Conservation (phyloP, 2,888 invertebrate species). For the Carpatolechia fugitivella region DNA sequence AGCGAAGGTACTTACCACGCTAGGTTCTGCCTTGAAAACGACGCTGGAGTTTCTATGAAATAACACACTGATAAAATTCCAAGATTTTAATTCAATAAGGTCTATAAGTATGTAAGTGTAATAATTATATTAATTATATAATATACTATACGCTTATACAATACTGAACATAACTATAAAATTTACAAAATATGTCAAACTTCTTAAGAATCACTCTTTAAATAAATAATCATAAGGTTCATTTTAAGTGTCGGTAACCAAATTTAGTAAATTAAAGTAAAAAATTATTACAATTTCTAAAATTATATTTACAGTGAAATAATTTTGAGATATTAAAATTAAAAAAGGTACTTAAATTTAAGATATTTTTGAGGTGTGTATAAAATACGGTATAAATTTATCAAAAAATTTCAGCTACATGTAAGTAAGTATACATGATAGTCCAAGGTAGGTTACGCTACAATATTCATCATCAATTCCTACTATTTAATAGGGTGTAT, state of each 20-base stretch:
- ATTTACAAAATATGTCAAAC: slow-evolving; percentile 67
- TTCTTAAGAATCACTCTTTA: slow-evolving; percentile 42
- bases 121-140: slow-evolving; percentile 60
- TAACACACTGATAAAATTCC: slow-evolving; percentile 15
- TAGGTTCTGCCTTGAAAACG: too few relatives aligned
- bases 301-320: slow-evolving; percentile 64
- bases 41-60: neutral
- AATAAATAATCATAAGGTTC: slow-evolving; percentile 46
- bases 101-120: slow-evolving; percentile 49
- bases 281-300: slow-evolving; percentile 33
- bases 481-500: slow-evolving; percentile 32
- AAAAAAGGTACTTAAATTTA: slow-evolving; percentile 25
- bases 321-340: slow-evolving; percentile 14
- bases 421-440: slow-evolving; percentile 22
- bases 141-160: slow-evolving; percentile 71
- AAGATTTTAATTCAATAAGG: slow-evolving; percentile 60
- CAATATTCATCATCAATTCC: slow-evolving; percentile 44
- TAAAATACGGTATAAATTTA: slow-evolving; percentile 44
- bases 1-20: too few relatives aligned
- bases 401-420: slow-evolving; percentile 46
- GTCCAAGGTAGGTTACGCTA: slow-evolving; percentile 25
- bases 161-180: slow-evolving; percentile 77
- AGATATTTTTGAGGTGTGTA: neutral
- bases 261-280: slow-evolving; percentile 34
- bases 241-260: slow-evolving; percentile 53